Evolutionary conservation across 2,888 invertebrate genomes (phyloP).

Genomic region (Noctua janthe): DNA sequence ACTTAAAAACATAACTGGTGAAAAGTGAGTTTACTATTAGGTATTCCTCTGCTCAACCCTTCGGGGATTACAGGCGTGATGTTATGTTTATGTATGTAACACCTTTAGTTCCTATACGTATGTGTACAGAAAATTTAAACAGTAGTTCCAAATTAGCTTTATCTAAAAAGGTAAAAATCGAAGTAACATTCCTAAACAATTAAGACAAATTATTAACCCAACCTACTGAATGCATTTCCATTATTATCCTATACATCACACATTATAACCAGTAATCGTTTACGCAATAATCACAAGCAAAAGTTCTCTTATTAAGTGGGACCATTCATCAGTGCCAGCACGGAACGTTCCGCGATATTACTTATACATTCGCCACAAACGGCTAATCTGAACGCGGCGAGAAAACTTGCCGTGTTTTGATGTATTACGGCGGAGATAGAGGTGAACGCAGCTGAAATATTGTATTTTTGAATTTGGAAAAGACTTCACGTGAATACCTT

Average conservation of each 20-base stretch:
- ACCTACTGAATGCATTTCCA: not conserved
- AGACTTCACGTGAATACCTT: not conserved
- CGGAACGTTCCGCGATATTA: slow-evolving; percentile 71
- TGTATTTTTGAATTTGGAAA: slow-evolving; percentile 1
- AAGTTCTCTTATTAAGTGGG: slow-evolving; percentile 57
- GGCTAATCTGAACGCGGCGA: slow-evolving; percentile 72
- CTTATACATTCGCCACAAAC: slow-evolving; percentile 81
- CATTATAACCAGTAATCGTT: slow-evolving; percentile 29
- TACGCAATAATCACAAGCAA: slow-evolving; percentile 51
- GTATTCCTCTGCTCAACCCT: too few species aligned
- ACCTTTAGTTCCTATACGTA: not conserved
- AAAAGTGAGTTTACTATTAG: too few species aligned
- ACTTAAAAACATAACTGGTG: too few species aligned
- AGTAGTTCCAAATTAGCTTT: not conserved
- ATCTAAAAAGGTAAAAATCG: not conserved
- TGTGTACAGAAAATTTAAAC: not conserved
- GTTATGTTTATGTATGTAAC: too few species aligned
- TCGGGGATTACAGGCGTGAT: too few species aligned
- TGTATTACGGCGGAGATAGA: slow-evolving; percentile 63
- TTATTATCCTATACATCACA: slow-evolving; percentile 16
- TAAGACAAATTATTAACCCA: slow-evolving; percentile 14
- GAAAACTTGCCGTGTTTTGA: slow-evolving; percentile 71
- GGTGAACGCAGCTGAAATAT: slow-evolving; percentile 37
- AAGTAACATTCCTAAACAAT: slow-evolving; percentile 1
- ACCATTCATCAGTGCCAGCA: slow-evolving; percentile 82